Conservation (phyloP, 1,140 invertebrate species). For the Drosophila lowei region DNA sequence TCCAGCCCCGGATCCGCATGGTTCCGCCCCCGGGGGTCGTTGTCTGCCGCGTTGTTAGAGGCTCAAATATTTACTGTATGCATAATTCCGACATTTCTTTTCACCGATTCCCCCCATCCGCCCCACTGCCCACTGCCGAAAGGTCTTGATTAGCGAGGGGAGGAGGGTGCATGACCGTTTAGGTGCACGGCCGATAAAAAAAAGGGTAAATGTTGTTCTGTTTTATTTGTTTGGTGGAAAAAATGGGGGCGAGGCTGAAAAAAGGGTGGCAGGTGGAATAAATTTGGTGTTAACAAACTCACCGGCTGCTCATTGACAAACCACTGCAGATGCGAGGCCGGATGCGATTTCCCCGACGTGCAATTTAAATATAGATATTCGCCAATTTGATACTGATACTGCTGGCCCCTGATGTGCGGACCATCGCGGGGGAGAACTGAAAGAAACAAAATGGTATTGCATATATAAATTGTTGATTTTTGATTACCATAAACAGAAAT, state of each 20-base stretch:
- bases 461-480: too few relatives aligned
- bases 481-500: too few relatives aligned
- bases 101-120: background rate
- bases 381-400: slow-evolving; percentile 90
- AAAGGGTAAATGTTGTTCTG: slow-evolving; percentile 29
- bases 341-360: slow-evolving; percentile 91
- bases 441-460: slow-evolving; percentile 7
- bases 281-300: slow-evolving; percentile 70
- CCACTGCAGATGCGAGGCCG: slow-evolving; percentile 90
- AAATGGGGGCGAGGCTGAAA: background rate
- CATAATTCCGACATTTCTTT: slow-evolving; percentile 71
- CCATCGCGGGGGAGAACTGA: slow-evolving; percentile 90
- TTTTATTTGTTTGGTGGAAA: slow-evolving; percentile 24
- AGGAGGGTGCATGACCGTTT: slow-evolving; percentile 37
- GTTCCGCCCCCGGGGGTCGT: slow-evolving; percentile 9
- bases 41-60: slow-evolving; percentile 70
- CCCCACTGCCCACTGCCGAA: background rate
- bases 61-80: slow-evolving; percentile 80
- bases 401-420: slow-evolving; percentile 90
- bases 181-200: slow-evolving; percentile 6
- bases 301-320: slow-evolving; percentile 92
- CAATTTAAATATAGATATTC: slow-evolving; percentile 92
- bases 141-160: slow-evolving; percentile 56
- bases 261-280: slow-evolving; percentile 21
- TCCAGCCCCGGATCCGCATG: background rate